phyloP scores from a whole-genome alignment of 2,797 vertebrate genomes.

The Choloepus didactylus region DNA sequence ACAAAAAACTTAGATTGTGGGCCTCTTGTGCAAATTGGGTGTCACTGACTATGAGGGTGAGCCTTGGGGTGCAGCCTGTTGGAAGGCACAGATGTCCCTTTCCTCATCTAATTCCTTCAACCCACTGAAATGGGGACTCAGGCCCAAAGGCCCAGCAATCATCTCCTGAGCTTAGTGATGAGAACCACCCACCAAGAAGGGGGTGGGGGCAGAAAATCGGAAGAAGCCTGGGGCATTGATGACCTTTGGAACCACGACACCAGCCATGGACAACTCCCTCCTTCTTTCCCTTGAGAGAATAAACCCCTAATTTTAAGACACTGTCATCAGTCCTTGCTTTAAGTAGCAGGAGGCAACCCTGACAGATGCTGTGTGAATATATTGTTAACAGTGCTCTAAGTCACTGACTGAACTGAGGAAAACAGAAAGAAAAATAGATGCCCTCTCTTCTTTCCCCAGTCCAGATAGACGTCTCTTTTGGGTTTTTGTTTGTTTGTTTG shows the following conservation, averaged over 20 bases:
- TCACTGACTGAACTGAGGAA: background rate
- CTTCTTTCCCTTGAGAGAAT: background rate
- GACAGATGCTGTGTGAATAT: background rate
- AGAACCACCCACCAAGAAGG: no score
- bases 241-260: background rate
- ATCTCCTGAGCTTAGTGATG: background rate
- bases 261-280: background rate
- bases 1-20: background rate
- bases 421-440: background rate
- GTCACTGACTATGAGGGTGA: background rate
- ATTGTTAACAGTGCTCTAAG: background rate
- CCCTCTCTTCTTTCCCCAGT: background rate
- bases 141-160: background rate
- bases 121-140: background rate
- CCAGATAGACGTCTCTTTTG: background rate
- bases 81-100: background rate
- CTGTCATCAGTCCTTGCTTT: no score
- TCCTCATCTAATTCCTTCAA: no score
- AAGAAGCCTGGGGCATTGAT: background rate
- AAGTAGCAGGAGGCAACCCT: background rate
- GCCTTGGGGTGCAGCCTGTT: background rate
- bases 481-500: background rate
- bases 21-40: background rate
- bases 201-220: background rate
- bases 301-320: background rate